Base-by-base conservation (phyloP, 2,888 invertebrate species). In the Drosophila neonasuta region DNA sequence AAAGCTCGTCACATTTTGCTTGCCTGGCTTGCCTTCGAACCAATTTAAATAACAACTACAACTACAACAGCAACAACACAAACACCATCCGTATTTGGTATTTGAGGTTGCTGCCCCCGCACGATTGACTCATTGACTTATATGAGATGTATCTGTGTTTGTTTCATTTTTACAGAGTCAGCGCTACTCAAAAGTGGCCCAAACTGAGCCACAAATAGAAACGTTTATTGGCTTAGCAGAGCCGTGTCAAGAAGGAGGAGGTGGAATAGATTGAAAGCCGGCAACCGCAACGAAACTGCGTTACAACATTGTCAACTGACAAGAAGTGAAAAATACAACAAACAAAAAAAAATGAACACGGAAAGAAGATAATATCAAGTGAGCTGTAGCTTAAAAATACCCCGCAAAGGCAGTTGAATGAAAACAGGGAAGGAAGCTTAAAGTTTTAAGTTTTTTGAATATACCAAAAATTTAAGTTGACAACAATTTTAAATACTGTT, bases 41-140 rank as follows among this genome's bases (percentile, higher is more conserved):
- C 59, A 63, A 71, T 76, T 71, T 72, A 63, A 68, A 78, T 67
- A 71, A 20, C 48, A 62, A 57, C 41, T 54, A 68, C 24, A 52
- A 8, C 36, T 17, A 17, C 20, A 20, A 46, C 52, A 34, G 46
- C 32, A 17, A 59, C 60, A 45, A 55, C 29, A 50, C 11, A 34
- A 15, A 41, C 45, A 54, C 36, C 61, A 15, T 42, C 63, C 68
- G 56, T 73, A 75, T 86, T 81, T 79, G 79, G 68, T 54, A 63
- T 68, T 73, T 80, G 74, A 86, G 81, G 87, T 71, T 76, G 69
- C 87, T 74, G 82, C 81, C 87, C 87, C 81, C 81, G 77, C 81
- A 77, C 49, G 32, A 64, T 73, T 77, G 65, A 68, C 70, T 70
- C 69, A 66, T 68, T 70, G 66, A 63, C 44, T 20, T 60, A 36